These are phyloP conservation scores for Leptocoma aspasia DNA, from an alignment of 2,113 vertebrate genomes.

Conservation along the genomic window DNA sequence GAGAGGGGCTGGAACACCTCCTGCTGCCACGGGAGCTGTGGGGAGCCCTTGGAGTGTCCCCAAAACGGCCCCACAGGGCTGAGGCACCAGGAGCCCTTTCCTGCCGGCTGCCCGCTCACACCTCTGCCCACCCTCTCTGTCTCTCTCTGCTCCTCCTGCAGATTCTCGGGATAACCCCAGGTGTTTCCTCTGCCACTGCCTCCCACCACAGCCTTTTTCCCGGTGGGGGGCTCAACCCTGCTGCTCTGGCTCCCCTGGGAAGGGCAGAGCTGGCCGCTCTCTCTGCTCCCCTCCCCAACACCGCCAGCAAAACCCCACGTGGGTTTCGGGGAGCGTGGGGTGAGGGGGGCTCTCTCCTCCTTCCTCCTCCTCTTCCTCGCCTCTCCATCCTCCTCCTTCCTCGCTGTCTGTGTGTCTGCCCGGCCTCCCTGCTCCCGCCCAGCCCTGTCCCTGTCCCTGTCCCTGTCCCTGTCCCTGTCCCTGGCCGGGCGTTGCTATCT, in stretches of 20 bases:
- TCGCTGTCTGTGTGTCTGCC: conserved; percentile 36
- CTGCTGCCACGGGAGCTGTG: background rate
- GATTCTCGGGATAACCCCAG: background rate
- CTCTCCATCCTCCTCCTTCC: conserved; percentile 24
- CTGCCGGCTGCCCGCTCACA: background rate
- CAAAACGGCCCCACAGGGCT: background rate
- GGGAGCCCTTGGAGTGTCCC: background rate
- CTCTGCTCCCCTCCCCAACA: background rate
- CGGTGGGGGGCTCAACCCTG: background rate
- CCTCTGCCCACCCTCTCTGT: background rate
- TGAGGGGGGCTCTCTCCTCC: background rate
- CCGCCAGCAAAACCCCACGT: background rate
- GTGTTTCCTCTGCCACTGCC: background rate
- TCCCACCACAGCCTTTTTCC: background rate
- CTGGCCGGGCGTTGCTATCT: conserved; percentile 75
- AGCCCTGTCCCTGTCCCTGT: background rate
- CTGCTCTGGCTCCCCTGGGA: fast-evolving
- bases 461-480: background rate
- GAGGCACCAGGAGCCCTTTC: background rate
- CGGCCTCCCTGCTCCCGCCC: background rate
- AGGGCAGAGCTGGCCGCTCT: background rate
- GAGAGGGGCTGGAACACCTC: background rate
- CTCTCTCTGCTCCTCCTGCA: background rate
- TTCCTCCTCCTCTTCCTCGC: background rate
- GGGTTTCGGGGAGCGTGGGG: background rate